Percentiles rank a stretch among this genome's conserved stretches.
Evolutionary conservation across 2,888 invertebrate species (phyloP).

Genomic region (Icerya purchasi): DNA sequence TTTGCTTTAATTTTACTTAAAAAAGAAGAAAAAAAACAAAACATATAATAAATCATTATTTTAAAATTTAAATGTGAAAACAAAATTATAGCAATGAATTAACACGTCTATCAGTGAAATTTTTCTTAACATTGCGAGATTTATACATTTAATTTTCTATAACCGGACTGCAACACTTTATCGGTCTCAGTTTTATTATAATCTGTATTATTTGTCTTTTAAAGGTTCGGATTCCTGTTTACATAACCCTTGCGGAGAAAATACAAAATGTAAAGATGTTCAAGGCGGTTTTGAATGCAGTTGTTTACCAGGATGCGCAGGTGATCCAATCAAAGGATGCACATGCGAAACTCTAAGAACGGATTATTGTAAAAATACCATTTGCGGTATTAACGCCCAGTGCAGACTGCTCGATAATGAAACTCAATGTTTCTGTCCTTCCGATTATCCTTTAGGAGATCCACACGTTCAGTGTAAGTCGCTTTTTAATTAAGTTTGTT

Average conservation of each 20-base stretch:
- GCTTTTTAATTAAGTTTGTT: too few species aligned
- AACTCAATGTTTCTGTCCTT: slow-evolving; percentile 59
- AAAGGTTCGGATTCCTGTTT: slow-evolving; percentile 50
- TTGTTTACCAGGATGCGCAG: slow-evolving; percentile 56
- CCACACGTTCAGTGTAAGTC: slow-evolving; percentile 66
- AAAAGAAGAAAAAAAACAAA: too few species aligned
- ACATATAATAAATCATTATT: too few species aligned
- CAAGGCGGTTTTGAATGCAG: slow-evolving; percentile 56
- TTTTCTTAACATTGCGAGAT: neutral
- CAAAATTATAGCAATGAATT: too few species aligned
- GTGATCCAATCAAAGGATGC: slow-evolving; percentile 60
- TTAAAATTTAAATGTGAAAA: too few species aligned
- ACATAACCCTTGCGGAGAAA: slow-evolving; percentile 62
- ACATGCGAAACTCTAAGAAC: slow-evolving; percentile 41
- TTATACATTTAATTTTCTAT: neutral
- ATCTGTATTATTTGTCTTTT: slow-evolving; percentile 9
- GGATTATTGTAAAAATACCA: slow-evolving; percentile 53
- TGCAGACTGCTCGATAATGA: slow-evolving; percentile 47
- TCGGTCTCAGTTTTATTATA: neutral
- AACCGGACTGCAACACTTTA: neutral
- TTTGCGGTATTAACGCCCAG: slow-evolving; percentile 62
- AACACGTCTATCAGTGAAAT: neutral
- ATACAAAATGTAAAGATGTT: slow-evolving; percentile 58
- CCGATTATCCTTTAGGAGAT: slow-evolving; percentile 60
- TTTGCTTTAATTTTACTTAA: too few species aligned